Conservation (phyloP, 2,113 vertebrate species). For the Drymodes brunneopygia region DNA sequence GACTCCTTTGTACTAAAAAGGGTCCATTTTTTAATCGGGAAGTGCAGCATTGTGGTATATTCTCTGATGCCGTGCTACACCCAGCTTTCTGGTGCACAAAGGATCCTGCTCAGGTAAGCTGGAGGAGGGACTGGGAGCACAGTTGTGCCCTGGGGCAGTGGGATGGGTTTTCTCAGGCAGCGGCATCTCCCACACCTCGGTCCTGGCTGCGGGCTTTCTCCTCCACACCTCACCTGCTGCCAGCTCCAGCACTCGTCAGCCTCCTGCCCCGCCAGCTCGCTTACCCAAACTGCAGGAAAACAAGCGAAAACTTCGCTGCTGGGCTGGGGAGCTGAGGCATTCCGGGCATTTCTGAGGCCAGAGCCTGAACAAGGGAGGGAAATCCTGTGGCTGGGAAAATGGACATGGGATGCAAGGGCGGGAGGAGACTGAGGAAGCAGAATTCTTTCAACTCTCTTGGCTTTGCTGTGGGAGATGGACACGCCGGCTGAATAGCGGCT, state of each 20-base stretch:
- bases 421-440: background rate
- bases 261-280: rapidly evolving
- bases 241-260: background rate
- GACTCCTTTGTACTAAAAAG: background rate
- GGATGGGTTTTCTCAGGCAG: background rate
- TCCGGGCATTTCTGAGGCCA: background rate
- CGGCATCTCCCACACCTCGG: background rate
- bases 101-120: background rate
- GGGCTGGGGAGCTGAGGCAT: background rate
- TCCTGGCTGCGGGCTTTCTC: background rate
- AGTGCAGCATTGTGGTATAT: background rate
- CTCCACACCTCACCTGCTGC: rapidly evolving
- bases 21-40: rapidly evolving
- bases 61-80: background rate
- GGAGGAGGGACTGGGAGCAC: background rate
- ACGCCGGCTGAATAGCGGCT: background rate
- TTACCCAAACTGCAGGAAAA: background rate
- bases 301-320: rapidly evolving
- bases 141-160: background rate
- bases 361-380: background rate
- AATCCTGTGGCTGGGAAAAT: background rate
- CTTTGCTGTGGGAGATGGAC: background rate
- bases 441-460: background rate
- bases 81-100: background rate
- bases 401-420: background rate